Evolutionary conservation across 2,113 vertebrate species (phyloP).

Genomic region (Erythrolamprus reginae): DNA sequence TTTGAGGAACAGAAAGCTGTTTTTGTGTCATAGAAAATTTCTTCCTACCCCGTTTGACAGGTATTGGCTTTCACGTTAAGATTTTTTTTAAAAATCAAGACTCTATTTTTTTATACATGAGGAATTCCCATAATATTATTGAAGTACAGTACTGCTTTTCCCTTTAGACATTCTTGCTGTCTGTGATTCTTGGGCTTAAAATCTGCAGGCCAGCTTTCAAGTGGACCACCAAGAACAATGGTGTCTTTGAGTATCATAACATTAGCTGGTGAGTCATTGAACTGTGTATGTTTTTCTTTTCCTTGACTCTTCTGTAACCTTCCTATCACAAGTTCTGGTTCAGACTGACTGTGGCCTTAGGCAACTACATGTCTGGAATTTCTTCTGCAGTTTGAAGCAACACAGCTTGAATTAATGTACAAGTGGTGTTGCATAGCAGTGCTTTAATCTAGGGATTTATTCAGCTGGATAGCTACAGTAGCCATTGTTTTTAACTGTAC

Average conservation of each 20-base stretch:
- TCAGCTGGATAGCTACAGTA: conserved; percentile 38
- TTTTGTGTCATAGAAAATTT: background rate
- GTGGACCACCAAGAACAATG: conserved; percentile 16
- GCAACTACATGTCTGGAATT: conserved; percentile 58
- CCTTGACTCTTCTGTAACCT: conserved; percentile 60
- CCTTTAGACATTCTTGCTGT: background rate
- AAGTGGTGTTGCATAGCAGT: conserved; percentile 38
- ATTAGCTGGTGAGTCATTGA: conserved; percentile 35
- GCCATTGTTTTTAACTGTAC: background rate
- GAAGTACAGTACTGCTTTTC: background rate
- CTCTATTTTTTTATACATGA: background rate
- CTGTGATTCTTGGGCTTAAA: background rate
- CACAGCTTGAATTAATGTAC: conserved; percentile 51
- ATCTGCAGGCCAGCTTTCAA: conserved; percentile 34
- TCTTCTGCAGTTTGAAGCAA: conserved; percentile 42
- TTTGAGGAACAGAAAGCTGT: background rate
- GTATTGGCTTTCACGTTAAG: background rate
- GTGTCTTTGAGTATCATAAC: background rate
- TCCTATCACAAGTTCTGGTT: conserved; percentile 54
- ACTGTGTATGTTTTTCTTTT: conserved; percentile 45
- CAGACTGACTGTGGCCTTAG: conserved; percentile 41
- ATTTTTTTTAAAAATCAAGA: background rate
- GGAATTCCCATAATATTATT: background rate
- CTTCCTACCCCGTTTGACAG: background rate
- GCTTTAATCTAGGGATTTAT: conserved; percentile 46